These are phyloP conservation scores for Gallinago paraguaiae DNA, from an alignment of 2,113 vertebrate genomes.

Conservation along the genomic window DNA sequence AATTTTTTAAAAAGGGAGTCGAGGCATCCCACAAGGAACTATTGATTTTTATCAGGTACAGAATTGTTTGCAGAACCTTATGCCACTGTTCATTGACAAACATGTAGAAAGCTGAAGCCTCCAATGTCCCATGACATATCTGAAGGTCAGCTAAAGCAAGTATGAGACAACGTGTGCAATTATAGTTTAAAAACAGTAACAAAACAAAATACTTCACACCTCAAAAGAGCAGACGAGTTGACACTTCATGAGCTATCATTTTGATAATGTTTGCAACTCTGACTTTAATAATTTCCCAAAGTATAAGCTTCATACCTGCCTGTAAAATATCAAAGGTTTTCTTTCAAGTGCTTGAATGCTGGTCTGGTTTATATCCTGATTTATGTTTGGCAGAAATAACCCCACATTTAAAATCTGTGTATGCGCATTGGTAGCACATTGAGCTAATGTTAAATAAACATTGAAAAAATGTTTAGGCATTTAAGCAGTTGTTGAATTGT, in stretches of 20 bases:
- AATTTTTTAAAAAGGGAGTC: neutral
- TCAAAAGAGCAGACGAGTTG: neutral
- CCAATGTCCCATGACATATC: neutral
- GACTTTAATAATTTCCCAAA: neutral
- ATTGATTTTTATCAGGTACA: constrained; percentile 46
- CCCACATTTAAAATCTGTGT: neutral
- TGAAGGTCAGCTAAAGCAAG: constrained; percentile 19
- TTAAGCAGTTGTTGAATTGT: neutral
- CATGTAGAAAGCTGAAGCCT: neutral
- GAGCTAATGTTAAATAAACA: neutral
- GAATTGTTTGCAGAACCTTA: constrained; percentile 41
- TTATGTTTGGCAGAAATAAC: neutral
- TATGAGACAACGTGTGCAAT: neutral
- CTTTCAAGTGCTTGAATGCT: neutral
- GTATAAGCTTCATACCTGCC: neutral
- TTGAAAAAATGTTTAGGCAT: neutral
- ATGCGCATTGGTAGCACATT: neutral
- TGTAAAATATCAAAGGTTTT: neutral
- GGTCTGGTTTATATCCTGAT: neutral
- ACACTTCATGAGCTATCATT: neutral
- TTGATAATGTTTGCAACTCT: neutral
- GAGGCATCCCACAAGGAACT: neutral
- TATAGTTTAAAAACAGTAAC: neutral
- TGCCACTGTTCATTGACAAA: neutral
- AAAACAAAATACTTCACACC: neutral